These are phyloP conservation scores for Phrynocephalus guinanensis DNA, from an alignment of 2,797 vertebrate species.

Conservation along the genomic window DNA sequence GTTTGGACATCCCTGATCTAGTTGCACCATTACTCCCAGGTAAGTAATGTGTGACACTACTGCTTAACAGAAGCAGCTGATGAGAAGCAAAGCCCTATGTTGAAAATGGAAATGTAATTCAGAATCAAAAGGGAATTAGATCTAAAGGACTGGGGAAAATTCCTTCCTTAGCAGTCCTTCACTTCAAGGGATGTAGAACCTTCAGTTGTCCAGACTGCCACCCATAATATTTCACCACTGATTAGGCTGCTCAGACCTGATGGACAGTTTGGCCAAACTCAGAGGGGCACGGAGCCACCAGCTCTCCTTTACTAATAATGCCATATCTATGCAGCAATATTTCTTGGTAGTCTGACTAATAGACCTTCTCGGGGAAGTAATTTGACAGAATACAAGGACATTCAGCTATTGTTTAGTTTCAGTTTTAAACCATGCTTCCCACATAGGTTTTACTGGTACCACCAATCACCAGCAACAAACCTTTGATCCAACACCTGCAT, in stretches of 20 bases:
- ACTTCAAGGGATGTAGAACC: conserved; percentile 18
- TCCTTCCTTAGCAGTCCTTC: conserved; percentile 8
- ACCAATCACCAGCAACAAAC: neutral
- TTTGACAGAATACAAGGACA: neutral
- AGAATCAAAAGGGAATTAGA: conserved; percentile 21
- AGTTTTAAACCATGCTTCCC: neutral
- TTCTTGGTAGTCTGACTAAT: conserved; percentile 29
- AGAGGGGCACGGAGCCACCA: too few relatives aligned
- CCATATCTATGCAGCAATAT: conserved; percentile 23
- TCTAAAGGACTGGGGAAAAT: conserved; percentile 36
- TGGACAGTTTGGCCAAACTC: too few relatives aligned
- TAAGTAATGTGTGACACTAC: conserved; percentile 39
- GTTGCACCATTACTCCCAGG: neutral
- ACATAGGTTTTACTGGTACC: neutral
- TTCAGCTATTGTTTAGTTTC: neutral
- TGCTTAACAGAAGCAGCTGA: conserved; percentile 24
- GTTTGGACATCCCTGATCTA: too few relatives aligned
- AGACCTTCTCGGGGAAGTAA: conserved; percentile 19
- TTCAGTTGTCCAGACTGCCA: too few relatives aligned
- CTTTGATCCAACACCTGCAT: neutral
- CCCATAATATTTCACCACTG: too few relatives aligned
- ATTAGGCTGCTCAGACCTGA: too few relatives aligned
- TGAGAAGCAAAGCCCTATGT: conserved; percentile 29
- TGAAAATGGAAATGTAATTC: conserved; percentile 36
- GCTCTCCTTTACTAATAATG: too few relatives aligned